Evolutionary conservation across 2,113 vertebrate species (phyloP), one percentile per base, ranked within the genome.

Genomic region (Paracanthobrama guichenoti): DNA sequence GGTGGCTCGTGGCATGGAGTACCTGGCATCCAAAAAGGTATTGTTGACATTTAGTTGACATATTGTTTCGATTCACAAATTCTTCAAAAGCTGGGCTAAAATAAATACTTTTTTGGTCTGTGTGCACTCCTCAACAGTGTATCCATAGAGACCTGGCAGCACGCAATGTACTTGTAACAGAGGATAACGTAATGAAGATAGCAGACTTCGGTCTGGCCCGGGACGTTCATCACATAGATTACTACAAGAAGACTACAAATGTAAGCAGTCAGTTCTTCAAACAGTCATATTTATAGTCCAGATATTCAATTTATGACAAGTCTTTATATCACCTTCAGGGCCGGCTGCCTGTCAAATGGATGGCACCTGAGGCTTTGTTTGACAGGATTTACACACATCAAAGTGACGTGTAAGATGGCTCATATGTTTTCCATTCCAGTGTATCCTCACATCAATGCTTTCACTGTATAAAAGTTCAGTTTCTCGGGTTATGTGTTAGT

Each of bases 101-200:
- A 24, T 46, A 6, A 22, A 59, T 28, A 62, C 6, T 48, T 14
- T 42, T 64, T 71, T 13, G 6, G 31, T 73, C 44, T 77, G 16
- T 80, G 64, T 5, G 0, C 57, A 1, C 22, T 48, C 22, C 26
- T 75, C 13, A 82, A 16, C 87, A 99, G 98, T 99, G 98, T 91
- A 99, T 99, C 91, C 98, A 99, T 93, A 95, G 97, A 93, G 98
- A 99, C 89, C 92, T 99, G 85, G 98, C 97, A 0, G 98, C 98
- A 90, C 95, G 98, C 71, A 99, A 99, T 2, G 98, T 99, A 62
- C 92, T 99, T 88, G 98, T 99, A 82, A 99, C 98, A 0, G 97
- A 99, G 28, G 98, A 99, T 92, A 99, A 95, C 0, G 96, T 99
- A 88, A 99, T 99, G 98, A 99, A 99, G 94, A 99, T 99, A 0